Evolutionary conservation across 2,797 vertebrate species (phyloP), one percentile per base, ranked within the genome.

Genomic region (Hipposideros larvatus): DNA sequence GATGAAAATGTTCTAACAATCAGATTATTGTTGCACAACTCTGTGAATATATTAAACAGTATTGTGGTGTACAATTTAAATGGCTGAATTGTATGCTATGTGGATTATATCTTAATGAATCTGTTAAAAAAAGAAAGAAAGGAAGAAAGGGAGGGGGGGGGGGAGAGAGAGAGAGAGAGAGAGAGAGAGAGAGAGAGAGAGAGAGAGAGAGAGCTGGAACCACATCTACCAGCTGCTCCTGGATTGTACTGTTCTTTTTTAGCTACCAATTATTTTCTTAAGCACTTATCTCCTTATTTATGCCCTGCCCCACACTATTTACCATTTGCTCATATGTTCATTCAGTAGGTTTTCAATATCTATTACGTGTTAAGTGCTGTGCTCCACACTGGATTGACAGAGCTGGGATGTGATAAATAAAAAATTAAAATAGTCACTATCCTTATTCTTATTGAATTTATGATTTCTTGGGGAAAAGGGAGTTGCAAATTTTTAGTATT

Each of bases 1-100:
- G 14, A 61, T 16, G 16, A n/a, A 89, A 68, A 65, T 28, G 11
- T 37, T 66, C 61, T 79, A 87, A 94, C 95, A 90, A 65, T 94
- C 46, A 61, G 51, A 31, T n/a, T 37, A n/a, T 73, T 31, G 0
- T 57, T 90, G 34, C 4, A 37, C 31, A 84, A 51, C 13, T 11
- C 41, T 75, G 5, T 61, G 26, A 79, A 75, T 65, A 51, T 79
- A n/a, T n/a, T 74, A 51, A 84, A 68, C 86, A 31, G 1, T 34
- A 46, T 11, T 5, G 0, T 5, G 41, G 4, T 8, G 8, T 53
- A 57, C 4, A 70, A 24, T 83, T 74, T 55, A 77, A 55, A 65
- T 51, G 22, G 57, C 24, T 74, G 11, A 57, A 53, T 26, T 87
- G 0, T n/a, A 53, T 82, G 19, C 4, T 59, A 31, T 84, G 10